Conservation (phyloP, 2,797 vertebrate species). For the Chiroxiphia lanceolata region DNA sequence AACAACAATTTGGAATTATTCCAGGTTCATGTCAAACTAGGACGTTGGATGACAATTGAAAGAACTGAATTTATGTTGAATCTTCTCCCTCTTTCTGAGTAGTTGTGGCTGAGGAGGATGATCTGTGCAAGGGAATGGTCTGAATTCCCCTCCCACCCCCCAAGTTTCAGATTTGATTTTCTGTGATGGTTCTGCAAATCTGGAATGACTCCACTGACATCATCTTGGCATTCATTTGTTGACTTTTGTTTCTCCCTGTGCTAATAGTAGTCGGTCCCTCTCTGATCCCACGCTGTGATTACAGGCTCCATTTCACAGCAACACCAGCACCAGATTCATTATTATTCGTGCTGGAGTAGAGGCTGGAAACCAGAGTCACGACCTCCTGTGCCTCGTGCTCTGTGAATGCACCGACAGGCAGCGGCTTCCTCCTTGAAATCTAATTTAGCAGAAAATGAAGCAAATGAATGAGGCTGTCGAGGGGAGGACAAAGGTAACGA, state of each 20-base stretch:
- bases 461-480: slow-evolving; percentile 5
- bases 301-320: background rate
- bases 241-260: slow-evolving; percentile 12
- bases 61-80: background rate
- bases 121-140: background rate
- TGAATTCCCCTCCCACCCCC: background rate
- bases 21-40: background rate
- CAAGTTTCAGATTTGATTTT: background rate
- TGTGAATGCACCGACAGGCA: background rate
- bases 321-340: background rate
- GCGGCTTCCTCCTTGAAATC: slow-evolving; percentile 9
- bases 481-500: slow-evolving; percentile 4
- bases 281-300: background rate
- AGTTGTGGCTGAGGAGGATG: background rate
- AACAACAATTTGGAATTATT: background rate
- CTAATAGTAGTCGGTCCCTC: background rate
- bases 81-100: background rate
- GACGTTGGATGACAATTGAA: background rate
- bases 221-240: background rate
- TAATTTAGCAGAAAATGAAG: slow-evolving; percentile 28
- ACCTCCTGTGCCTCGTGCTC: slow-evolving; percentile 18
- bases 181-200: background rate
- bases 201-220: background rate
- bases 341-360: background rate
- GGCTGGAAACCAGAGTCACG: background rate